Conservation (phyloP, 2,113 vertebrate genomes). For the Leptobrachium leishanense region DNA sequence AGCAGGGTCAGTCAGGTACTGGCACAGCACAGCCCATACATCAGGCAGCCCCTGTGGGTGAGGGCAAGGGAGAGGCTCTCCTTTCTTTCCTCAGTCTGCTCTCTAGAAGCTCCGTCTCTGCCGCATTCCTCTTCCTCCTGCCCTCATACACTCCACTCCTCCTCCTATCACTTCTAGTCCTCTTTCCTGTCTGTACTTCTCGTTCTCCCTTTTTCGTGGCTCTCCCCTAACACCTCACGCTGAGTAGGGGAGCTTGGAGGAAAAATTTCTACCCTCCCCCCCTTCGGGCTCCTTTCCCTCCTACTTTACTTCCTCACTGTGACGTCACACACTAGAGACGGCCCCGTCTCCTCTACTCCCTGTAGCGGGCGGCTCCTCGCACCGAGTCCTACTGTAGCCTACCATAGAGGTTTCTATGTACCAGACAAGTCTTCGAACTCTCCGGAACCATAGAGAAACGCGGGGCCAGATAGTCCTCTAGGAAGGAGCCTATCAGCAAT, state of each 20-base stretch:
- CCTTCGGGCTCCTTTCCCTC: constrained; percentile 7
- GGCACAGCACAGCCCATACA: not conserved
- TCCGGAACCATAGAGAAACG: not conserved
- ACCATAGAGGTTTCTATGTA: not conserved
- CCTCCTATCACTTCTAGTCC: not conserved
- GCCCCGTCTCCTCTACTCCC: not conserved
- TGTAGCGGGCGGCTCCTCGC: not conserved
- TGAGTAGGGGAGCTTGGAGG: too few relatives aligned
- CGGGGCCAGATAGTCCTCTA: not conserved
- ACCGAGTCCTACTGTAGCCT: constrained; percentile 1
- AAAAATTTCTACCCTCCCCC: not conserved
- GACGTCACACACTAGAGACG: constrained; percentile 10
- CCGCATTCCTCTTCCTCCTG: too few relatives aligned
- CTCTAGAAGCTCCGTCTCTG: not conserved
- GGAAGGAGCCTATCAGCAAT: too few relatives aligned
- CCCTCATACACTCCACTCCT: too few relatives aligned
- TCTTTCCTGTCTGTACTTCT: not conserved
- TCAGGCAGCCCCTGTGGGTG: not conserved
- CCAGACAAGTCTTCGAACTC: not conserved
- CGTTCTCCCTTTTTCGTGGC: not conserved
- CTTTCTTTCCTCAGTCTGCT: not conserved
- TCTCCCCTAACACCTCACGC: not conserved
- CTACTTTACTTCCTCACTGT: constrained; percentile 14
- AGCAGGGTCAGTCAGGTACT: not conserved
- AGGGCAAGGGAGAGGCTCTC: not conserved